Conservation (phyloP, 2,113 vertebrate species). For the Manacus vitellinus region DNA sequence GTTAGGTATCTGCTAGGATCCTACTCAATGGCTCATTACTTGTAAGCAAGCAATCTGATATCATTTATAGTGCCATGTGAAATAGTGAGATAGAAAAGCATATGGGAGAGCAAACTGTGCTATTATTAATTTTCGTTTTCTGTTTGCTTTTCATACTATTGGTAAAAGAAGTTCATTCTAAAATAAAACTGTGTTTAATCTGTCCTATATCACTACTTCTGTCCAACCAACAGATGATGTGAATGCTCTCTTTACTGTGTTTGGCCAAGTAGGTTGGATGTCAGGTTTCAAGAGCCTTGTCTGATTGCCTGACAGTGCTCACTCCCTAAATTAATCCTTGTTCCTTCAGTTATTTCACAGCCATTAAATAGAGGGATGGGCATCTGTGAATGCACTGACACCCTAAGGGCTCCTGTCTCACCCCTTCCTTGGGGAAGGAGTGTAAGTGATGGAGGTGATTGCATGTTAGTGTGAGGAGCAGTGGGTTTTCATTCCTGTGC, state of each 20-base stretch:
- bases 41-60: conserved; percentile 1
- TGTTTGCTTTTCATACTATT: neutral
- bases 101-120: neutral
- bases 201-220: neutral
- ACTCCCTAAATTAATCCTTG: neutral
- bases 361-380: neutral
- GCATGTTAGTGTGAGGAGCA: neutral
- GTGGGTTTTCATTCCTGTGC: neutral
- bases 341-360: neutral
- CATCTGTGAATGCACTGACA: neutral
- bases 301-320: neutral
- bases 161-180: neutral
- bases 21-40: conserved; percentile 16
- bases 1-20: conserved; percentile 39
- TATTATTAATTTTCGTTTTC: neutral
- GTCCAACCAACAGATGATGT: neutral
- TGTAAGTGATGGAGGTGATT: neutral
- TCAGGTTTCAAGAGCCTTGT: neutral
- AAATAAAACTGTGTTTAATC: neutral
- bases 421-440: neutral
- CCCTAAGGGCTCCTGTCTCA: neutral
- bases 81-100: neutral
- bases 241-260: neutral
- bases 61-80: neutral
- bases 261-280: neutral